phyloP scores from a whole-genome alignment of 2,113 vertebrate species.

The Hydropotes inermis region DNA sequence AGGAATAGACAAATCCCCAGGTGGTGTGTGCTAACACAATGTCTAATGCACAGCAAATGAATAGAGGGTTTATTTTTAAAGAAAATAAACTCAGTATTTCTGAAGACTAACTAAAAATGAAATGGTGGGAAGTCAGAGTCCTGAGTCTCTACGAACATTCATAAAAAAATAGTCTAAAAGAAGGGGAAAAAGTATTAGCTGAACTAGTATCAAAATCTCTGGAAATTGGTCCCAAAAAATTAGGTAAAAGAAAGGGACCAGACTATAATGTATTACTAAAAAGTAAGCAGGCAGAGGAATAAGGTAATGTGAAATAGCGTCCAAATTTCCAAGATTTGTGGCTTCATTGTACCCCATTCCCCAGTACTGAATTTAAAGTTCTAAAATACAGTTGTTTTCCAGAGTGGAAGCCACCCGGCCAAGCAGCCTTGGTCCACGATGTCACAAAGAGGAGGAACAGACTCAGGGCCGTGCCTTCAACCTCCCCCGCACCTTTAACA shows the following conservation, averaged over 20 bases:
- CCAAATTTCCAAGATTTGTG: conserved; percentile 22
- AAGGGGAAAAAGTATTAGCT: conserved; percentile 16
- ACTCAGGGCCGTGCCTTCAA: neutral
- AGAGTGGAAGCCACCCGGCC: neutral
- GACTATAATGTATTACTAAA: neutral
- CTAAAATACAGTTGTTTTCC: conserved; percentile 52
- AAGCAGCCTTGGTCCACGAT: conserved; percentile 52
- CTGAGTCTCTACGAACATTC: neutral
- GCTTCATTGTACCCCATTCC: conserved; percentile 10
- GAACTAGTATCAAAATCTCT: conserved; percentile 7
- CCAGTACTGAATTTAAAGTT: conserved; percentile 42
- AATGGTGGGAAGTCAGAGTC: neutral
- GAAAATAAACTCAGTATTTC: neutral
- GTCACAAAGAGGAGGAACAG: conserved; percentile 35
- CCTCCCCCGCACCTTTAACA: conserved; percentile 58
- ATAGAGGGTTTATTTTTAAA: neutral
- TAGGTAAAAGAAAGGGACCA: neutral
- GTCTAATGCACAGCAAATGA: neutral
- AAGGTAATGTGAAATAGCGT: neutral
- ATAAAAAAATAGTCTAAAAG: neutral
- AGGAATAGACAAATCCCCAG: conserved; percentile 72
- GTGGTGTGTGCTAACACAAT: conserved; percentile 38
- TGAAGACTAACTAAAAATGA: neutral
- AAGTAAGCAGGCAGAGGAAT: neutral
- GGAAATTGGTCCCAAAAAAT: conserved; percentile 2